Evolutionary conservation across 1,140 invertebrate genomes (phyloP).

Genomic region (Nephila pilipes): DNA sequence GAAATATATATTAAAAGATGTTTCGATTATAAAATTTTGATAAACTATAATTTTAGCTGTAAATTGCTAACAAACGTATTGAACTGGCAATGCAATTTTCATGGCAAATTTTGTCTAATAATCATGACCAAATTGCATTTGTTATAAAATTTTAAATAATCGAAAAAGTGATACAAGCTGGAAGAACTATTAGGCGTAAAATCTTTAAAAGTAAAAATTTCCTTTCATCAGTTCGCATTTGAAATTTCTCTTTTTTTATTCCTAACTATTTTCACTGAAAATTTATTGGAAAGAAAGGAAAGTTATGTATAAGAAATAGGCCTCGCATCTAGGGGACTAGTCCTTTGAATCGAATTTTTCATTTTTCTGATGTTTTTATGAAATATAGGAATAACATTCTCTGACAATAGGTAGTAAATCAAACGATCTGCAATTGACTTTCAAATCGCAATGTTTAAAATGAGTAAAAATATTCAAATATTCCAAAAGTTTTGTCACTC

Average conservation of each 20-base stretch:
- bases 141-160: too few relatives aligned
- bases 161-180: too few relatives aligned
- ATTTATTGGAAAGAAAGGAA: neutral
- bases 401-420: neutral
- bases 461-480: neutral
- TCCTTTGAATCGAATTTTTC: neutral
- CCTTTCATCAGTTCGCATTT: too few relatives aligned
- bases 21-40: too few relatives aligned
- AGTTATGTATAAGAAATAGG: constrained; percentile 19
- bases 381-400: neutral
- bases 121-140: too few relatives aligned
- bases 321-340: neutral
- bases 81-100: too few relatives aligned
- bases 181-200: too few relatives aligned
- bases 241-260: neutral
- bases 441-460: neutral
- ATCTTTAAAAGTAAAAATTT: too few relatives aligned
- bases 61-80: too few relatives aligned
- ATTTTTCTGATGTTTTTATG: neutral
- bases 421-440: neutral
- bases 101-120: too few relatives aligned
- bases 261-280: neutral
- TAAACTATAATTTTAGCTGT: too few relatives aligned
- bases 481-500: neutral
- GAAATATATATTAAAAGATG: too few relatives aligned